These are phyloP conservation scores for Meriones unguiculatus DNA, from an alignment of 2,113 vertebrate genomes.

Conservation along the genomic window DNA sequence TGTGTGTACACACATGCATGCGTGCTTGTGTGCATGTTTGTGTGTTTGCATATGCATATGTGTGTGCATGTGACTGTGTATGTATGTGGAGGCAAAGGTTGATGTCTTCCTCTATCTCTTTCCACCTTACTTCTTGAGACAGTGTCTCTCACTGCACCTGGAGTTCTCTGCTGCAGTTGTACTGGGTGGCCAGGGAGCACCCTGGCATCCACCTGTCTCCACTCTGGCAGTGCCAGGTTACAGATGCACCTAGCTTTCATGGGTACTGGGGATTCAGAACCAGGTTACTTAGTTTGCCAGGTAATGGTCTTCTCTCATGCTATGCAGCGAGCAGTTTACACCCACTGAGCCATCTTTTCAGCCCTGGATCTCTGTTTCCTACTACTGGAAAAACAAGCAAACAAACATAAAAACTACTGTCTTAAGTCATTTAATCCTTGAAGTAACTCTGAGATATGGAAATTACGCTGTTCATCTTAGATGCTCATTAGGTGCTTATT, in stretches of 20 bases:
- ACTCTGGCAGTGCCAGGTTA: neutral
- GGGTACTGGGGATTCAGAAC: neutral
- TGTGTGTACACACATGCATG: neutral
- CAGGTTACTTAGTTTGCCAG: neutral
- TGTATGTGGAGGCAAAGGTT: neutral
- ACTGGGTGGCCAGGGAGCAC: neutral
- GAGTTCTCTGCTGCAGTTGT: neutral
- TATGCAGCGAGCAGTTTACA: neutral
- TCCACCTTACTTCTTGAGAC: neutral
- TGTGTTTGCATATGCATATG: too few species aligned
- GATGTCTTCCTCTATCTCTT: neutral
- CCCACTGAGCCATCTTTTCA: neutral
- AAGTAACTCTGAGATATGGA: conserved; percentile 25
- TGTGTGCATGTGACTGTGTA: neutral
- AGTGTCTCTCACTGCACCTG: neutral
- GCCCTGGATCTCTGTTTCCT: conserved; percentile 50
- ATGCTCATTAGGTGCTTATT: neutral
- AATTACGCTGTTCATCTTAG: conserved; percentile 33
- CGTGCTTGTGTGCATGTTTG: neutral
- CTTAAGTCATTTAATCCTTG: conserved; percentile 54
- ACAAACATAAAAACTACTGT: neutral
- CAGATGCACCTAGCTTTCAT: neutral
- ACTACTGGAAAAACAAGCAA: neutral
- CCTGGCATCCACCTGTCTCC: neutral
- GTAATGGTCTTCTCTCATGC: neutral